Evolutionary conservation across 53 echinoderm and acorn worm genomes (phyloP).

Genomic region (Holothuria scabra): DNA sequence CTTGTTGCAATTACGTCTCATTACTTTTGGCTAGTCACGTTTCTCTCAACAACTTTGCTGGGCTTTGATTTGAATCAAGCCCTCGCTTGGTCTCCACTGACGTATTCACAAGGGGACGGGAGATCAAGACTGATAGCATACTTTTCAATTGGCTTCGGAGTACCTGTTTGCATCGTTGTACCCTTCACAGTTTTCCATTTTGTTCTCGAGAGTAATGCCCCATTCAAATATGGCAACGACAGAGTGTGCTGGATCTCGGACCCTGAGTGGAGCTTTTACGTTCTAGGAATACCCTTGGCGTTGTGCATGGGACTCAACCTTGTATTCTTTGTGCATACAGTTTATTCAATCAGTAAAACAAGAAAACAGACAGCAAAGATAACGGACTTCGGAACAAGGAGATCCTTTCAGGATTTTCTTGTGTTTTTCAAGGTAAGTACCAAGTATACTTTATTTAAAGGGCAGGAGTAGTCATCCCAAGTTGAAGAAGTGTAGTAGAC

Average conservation of each 20-base stretch:
- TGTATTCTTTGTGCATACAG: constrained; percentile 11
- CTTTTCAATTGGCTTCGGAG: neutral
- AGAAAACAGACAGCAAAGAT: constrained; percentile 3
- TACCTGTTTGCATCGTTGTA: neutral
- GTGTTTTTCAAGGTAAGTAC: constrained; percentile 8
- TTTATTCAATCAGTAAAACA: neutral
- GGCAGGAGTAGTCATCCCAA: too few relatives aligned
- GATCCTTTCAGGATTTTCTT: neutral
- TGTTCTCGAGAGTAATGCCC: neutral
- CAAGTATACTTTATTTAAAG: neutral
- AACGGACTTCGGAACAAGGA: constrained; percentile 1
- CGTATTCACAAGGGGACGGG: neutral
- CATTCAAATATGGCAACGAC: neutral
- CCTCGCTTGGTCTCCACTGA: constrained; percentile 13
- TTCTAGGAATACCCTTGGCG: constrained; percentile 1
- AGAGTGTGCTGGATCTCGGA: constrained; percentile 12
- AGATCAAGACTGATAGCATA: neutral
- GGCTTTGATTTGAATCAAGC: constrained; percentile 31
- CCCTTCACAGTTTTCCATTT: constrained; percentile 11
- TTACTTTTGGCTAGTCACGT: constrained; percentile 15
- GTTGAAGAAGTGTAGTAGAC: too few relatives aligned
- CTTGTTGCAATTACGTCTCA: neutral
- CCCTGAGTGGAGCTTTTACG: constrained; percentile 8
- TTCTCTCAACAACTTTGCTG: neutral
- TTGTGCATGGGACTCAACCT: constrained; percentile 3